These are phyloP conservation scores for Trematocara variabile DNA, from an alignment of 2,113 vertebrate genomes.

Conservation along the genomic window DNA sequence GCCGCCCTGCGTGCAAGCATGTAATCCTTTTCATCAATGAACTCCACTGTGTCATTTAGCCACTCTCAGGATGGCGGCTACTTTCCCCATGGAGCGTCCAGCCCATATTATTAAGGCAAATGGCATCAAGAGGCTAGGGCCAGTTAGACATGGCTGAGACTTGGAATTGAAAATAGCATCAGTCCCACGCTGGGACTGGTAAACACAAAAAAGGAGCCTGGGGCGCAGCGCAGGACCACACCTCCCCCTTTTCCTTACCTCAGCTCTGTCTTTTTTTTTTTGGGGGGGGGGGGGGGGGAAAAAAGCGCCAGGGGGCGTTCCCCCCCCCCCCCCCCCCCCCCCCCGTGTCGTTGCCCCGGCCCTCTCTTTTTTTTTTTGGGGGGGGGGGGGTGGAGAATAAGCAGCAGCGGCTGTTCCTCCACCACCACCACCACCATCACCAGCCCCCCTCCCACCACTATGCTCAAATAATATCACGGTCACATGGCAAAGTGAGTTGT, in stretches of 20 bases:
- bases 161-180: conserved; percentile 71
- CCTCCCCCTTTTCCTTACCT: neutral
- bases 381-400: neutral
- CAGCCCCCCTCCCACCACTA: neutral
- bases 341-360: no score
- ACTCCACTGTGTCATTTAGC: conserved; percentile 71
- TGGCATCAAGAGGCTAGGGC: conserved; percentile 57
- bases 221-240: conserved; percentile 34
- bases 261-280: neutral
- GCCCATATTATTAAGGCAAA: conserved; percentile 71
- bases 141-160: conserved; percentile 64
- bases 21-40: conserved; percentile 73
- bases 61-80: conserved; percentile 60
- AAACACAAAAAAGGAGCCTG: conserved; percentile 64
- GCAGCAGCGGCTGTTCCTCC: neutral
- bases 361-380: neutral
- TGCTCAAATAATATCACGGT: conserved; percentile 56
- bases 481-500: conserved; percentile 17
- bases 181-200: conserved; percentile 64
- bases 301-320: no score
- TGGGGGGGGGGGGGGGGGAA: no score
- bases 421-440: neutral
- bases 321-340: no score
- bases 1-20: conserved; percentile 39
- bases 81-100: conserved; percentile 60